A percentile compares a stretch with the other conserved stretches of the same genome.
Conservation (phyloP, 2,797 vertebrate genomes). For the Potorous gilbertii region DNA sequence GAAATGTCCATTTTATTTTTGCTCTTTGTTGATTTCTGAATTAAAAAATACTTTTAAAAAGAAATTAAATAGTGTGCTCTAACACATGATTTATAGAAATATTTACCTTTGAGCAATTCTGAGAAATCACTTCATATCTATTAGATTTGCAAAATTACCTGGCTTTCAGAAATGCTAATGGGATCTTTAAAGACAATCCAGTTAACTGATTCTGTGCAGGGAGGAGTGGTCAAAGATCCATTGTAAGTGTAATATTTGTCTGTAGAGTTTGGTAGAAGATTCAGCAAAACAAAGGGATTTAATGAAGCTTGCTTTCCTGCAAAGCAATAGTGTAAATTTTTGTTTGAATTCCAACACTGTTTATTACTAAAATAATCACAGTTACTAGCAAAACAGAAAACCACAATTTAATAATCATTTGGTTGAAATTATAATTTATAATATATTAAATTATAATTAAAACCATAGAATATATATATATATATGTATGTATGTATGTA, state of each 20-base stretch:
- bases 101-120: neutral
- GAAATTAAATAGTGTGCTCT: neutral
- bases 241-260: constrained; percentile 97
- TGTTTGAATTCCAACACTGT: neutral
- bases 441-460: neutral
- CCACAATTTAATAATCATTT: neutral
- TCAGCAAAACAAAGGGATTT: constrained; percentile 88
- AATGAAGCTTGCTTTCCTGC: constrained; percentile 91
- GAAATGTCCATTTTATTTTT: neutral
- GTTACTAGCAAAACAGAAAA: neutral
- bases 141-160: constrained; percentile 81
- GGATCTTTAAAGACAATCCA: constrained; percentile 97
- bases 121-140: constrained; percentile 28
- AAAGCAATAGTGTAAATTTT: constrained; percentile 55
- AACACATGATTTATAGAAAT: neutral
- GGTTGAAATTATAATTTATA: neutral
- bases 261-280: constrained; percentile 93
- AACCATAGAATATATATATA: neutral
- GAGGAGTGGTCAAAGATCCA: constrained; percentile 95
- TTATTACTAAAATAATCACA: constrained; percentile 20
- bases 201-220: constrained; percentile 94
- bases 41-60: neutral
- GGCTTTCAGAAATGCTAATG: constrained; percentile 90
- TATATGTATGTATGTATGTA: no score
- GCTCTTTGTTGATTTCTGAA: neutral